phyloP scores from a whole-genome alignment of 2,113 vertebrate genomes.

The Notiomystis cincta region DNA sequence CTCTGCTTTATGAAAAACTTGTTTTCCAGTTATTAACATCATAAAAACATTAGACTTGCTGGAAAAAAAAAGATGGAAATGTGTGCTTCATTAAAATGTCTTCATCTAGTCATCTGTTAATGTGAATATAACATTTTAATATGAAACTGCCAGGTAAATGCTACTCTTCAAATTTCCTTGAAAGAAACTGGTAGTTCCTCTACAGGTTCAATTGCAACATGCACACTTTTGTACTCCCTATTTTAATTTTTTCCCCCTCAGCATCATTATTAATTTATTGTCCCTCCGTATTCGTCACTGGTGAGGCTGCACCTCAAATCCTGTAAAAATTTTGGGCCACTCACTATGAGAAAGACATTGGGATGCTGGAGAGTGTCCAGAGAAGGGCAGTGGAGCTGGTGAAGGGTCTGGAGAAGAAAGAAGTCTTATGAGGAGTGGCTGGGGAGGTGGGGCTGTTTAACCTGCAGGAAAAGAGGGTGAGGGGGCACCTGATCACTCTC shows the following conservation, averaged over 20 bases:
- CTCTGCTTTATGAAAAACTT: background rate
- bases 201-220: background rate
- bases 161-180: background rate
- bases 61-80: background rate
- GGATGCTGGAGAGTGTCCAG: fast-evolving
- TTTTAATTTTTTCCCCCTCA: background rate
- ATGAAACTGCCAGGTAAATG: background rate
- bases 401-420: background rate
- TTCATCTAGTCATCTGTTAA: background rate
- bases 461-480: background rate
- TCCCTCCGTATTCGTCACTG: background rate
- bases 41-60: background rate
- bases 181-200: background rate
- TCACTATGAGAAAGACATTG: background rate
- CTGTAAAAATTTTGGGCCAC: background rate
- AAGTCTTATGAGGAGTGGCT: background rate
- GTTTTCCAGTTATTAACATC: background rate
- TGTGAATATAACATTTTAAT: background rate
- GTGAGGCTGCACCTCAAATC: background rate
- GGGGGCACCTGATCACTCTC: background rate
- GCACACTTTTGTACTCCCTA: background rate
- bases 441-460: background rate
- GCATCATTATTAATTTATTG: background rate
- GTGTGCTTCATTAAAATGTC: background rate
- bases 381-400: background rate